Percentiles rank a stretch among this genome's conserved stretches.
phyloP scores from a whole-genome alignment of 2,113 vertebrate genomes.

The Lipotes vexillifer region DNA sequence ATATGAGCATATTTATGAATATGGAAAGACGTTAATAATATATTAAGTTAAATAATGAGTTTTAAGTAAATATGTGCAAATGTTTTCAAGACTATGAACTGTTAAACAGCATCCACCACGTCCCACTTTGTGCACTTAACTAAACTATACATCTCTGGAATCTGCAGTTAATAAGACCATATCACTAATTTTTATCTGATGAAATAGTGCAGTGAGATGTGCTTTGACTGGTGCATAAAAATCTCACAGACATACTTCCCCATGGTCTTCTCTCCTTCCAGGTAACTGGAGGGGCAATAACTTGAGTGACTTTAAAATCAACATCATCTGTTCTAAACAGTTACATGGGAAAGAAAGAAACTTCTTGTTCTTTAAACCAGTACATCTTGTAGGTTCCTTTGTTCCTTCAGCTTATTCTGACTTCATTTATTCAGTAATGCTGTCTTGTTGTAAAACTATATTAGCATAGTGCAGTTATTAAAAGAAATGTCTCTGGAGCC shows the following conservation, averaged over 20 bases:
- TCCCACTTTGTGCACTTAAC: not conserved
- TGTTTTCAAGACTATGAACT: not conserved
- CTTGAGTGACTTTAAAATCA: not conserved
- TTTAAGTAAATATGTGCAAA: not conserved
- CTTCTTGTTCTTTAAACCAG: not conserved
- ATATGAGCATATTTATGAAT: not conserved
- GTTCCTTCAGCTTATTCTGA: not conserved
- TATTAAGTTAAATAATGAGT: not conserved
- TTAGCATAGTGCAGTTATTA: not conserved
- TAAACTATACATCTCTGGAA: not conserved
- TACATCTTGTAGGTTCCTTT: not conserved
- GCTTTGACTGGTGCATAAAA: not conserved
- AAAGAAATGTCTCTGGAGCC: not conserved
- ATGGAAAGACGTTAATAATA: not conserved
- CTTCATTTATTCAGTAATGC: not conserved
- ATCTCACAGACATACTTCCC: fast-evolving
- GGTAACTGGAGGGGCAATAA: not conserved
- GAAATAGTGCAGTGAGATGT: not conserved
- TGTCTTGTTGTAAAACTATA: not conserved
- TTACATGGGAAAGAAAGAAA: not conserved
- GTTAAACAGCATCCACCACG: not conserved
- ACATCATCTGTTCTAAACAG: not conserved
- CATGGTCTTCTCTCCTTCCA: not conserved
- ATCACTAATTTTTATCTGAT: not conserved
- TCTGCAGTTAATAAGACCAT: not conserved